Evolutionary conservation across 2,797 vertebrate species (phyloP).

Genomic region (Loriculus beryllinus): DNA sequence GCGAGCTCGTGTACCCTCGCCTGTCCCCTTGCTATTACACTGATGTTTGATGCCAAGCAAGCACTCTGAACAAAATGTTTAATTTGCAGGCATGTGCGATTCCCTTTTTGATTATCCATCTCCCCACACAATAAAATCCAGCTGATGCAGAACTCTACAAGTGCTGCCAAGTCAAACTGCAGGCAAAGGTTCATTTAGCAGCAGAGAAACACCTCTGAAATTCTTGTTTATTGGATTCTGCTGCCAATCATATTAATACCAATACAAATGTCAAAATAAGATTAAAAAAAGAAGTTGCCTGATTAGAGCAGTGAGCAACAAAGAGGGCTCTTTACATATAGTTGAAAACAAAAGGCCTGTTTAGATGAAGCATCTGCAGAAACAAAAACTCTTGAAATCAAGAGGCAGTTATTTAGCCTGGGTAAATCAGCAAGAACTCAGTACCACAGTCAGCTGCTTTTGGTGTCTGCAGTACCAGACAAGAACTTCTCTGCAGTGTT

Average conservation of each 20-base stretch:
- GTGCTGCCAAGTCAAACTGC: constrained; percentile 57
- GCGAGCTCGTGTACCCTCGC: not conserved
- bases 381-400: not conserved
- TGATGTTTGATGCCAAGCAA: not conserved
- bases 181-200: constrained; percentile 29
- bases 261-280: constrained; percentile 40
- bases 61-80: constrained; percentile 17
- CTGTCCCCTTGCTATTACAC: not conserved
- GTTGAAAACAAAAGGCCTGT: not conserved
- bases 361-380: not conserved
- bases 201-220: constrained; percentile 33
- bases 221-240: constrained; percentile 47
- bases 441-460: not conserved
- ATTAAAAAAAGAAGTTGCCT: constrained; percentile 14
- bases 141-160: constrained; percentile 46
- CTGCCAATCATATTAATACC: constrained; percentile 43
- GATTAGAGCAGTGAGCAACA: constrained; percentile 5
- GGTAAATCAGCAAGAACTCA: not conserved
- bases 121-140: constrained; percentile 64
- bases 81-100: constrained; percentile 13
- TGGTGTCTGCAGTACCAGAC: not conserved
- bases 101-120: constrained; percentile 42
- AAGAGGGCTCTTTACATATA: not conserved
- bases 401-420: not conserved
- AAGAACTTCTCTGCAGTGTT: not conserved